These are phyloP conservation scores for Linnaemya tessellans DNA, from an alignment of 2,888 invertebrate genomes.

Conservation along the genomic window DNA sequence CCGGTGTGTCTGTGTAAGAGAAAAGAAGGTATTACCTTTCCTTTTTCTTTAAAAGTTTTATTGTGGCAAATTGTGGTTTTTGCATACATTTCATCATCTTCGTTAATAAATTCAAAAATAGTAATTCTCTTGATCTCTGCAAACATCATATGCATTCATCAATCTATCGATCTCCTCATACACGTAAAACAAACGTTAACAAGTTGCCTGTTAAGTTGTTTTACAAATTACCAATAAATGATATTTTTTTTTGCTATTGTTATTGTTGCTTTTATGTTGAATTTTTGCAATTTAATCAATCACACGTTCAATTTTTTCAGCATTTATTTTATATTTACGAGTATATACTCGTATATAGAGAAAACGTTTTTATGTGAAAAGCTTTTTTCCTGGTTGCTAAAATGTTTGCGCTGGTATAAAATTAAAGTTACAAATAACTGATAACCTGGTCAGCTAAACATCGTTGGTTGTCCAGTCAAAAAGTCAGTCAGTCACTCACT, in stretches of 20 bases:
- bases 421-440: slow-evolving; percentile 19
- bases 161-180: slow-evolving; percentile 22
- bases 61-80: slow-evolving; percentile 63
- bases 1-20: slow-evolving; percentile 28
- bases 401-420: neutral
- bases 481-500: slow-evolving; percentile 34
- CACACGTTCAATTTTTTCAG: slow-evolving; percentile 67
- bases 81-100: slow-evolving; percentile 69
- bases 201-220: slow-evolving; percentile 73
- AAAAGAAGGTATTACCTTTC: slow-evolving; percentile 67
- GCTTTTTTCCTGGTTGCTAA: slow-evolving; percentile 38
- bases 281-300: slow-evolving; percentile 80
- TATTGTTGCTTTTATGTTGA: slow-evolving; percentile 16
- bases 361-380: neutral
- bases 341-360: too few relatives aligned
- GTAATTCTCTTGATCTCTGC: slow-evolving; percentile 43
- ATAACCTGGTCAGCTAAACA: slow-evolving; percentile 44
- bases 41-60: slow-evolving; percentile 48
- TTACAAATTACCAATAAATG: slow-evolving; percentile 81
- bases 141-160: slow-evolving; percentile 15
- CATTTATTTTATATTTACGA: too few relatives aligned
- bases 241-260: slow-evolving; percentile 74
- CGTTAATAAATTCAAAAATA: slow-evolving; percentile 36
- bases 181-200: slow-evolving; percentile 64
- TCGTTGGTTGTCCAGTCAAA: slow-evolving; percentile 36